Evolutionary conservation across 1,140 invertebrate genomes (phyloP), one percentile per base, ranked within the genome.

Genomic region (Nasonia longicornis): DNA sequence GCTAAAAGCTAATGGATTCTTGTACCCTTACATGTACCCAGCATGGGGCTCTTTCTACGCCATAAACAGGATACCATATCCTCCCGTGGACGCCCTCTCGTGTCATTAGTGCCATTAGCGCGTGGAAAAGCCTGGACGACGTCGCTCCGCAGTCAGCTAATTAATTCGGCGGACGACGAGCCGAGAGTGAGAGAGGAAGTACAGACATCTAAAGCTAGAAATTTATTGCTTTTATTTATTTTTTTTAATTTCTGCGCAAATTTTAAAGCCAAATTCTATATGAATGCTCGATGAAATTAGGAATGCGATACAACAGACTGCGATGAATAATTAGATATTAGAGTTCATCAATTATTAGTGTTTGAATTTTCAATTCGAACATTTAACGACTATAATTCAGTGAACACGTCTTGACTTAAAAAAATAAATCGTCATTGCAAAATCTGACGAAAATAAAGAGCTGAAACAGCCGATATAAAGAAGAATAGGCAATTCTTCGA

Each of bases 51-150:
- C 16, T 71, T 71, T 71, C 69, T 20, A 12, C 38, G 35, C 22
- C 42, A 48, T 26, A 73, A 48, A 8, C 42, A 14, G n/a, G 38
- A 20, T 38, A 38, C 38, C 38, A 73, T 35, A 11, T 35, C 71
- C 38, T 42, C 31, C 1, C 31, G 31, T 35, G 31, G 31, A 35
- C 31, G 3, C 38, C 38, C 45, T 38, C 8, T 8, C 70, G 31
- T 38, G 70, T 72, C 70, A 72, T 72, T 72, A 72, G 38, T 7
- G 70, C 70, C 70, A 72, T 72, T 72, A 72, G 70, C 1, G 1
- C 20, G 0, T 22, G 70, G 67, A 70, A 38, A 31, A 38, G 31
- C 29, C n/a, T 35, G 69, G 11, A 38, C 69, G 31, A 12, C 12
- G 3, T 38, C 8, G n/a, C 26, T 35, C 26, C n/a, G 2, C 67